Evolutionary conservation across 1,140 invertebrate species (phyloP), one percentile per base, ranked within the genome.

Genomic region (Drosophila cardini): DNA sequence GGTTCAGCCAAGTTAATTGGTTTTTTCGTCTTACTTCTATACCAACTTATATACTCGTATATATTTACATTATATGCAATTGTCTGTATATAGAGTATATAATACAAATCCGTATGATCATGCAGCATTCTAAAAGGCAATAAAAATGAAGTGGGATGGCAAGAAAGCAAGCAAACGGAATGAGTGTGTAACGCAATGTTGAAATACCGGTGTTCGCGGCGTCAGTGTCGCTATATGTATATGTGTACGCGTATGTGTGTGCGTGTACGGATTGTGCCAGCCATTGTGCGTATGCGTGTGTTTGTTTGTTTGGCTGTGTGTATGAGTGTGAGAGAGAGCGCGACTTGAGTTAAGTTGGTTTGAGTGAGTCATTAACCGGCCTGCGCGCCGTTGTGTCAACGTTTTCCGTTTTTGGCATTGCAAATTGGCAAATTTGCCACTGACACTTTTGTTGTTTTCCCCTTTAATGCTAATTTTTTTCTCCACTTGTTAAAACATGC

Each of bases 341-440:
- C 69, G 61, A 53, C 53, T 72, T 79, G 67, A 74, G 65, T 68
- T 57, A 15, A 57, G 48, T 67, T 80, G 80, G 69, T 76, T 76
- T 72, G 61, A 76, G 61, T 87, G 83, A 87, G 84, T 87, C 83
- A 87, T 87, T 89, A 87, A 87, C 84, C 84, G 84, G 84, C 83
- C 79, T 64, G 73, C 21, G 46, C 53, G 16, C 15, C 43, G 55
- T 42, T 71, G 36, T 61, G 68, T 74, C 53, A 58, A 72, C 55
- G 18, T 69, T 62, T 71, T 55, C 36, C 48, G 18, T 73, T 53
- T 73, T 73, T 36, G 46, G 46, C 46, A 53, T 73, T 65, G 61
- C 68, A 46, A 64, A 63, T 71, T 45, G 58, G 11, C 50, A 68
- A 60, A 55, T 55, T 73, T 67, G 40, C 46, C 30, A 58, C n/a